Conservation (phyloP, 2,113 vertebrate species). For the Anolis carolinensis region DNA sequence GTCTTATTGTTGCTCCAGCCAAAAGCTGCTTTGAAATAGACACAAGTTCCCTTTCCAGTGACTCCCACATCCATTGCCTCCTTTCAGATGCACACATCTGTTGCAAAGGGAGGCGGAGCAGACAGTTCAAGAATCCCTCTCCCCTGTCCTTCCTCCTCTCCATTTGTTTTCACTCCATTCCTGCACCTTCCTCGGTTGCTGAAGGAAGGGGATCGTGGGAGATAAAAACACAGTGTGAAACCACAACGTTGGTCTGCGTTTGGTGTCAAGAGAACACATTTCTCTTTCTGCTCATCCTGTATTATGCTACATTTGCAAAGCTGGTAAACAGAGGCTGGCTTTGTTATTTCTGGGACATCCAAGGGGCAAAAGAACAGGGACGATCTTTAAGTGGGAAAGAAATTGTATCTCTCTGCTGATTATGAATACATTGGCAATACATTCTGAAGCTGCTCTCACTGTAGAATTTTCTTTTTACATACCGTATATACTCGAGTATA, state of each 20-base stretch:
- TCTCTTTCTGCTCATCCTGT: background rate
- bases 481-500: too few relatives aligned
- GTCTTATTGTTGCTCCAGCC: constrained; percentile 75
- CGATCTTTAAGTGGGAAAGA: background rate
- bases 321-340: background rate
- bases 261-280: constrained; percentile 43
- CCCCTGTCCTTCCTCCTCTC: background rate
- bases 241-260: constrained; percentile 51
- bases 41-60: constrained; percentile 65
- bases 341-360: background rate
- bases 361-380: constrained; percentile 26
- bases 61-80: constrained; percentile 73
- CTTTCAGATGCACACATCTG: constrained; percentile 78
- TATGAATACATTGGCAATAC: too few relatives aligned
- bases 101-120: constrained; percentile 62
- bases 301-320: constrained; percentile 5
- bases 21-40: constrained; percentile 83
- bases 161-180: constrained; percentile 51
- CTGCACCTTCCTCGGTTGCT: constrained; percentile 65
- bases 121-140: constrained; percentile 58
- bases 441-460: too few relatives aligned
- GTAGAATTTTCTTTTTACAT: too few relatives aligned
- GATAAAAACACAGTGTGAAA: constrained; percentile 50
- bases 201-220: constrained; percentile 58
- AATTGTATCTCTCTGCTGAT: background rate